Evolutionary conservation across 2,888 invertebrate species (phyloP), one percentile per base, ranked within the genome.

Genomic region (Agrochola lychnidis): DNA sequence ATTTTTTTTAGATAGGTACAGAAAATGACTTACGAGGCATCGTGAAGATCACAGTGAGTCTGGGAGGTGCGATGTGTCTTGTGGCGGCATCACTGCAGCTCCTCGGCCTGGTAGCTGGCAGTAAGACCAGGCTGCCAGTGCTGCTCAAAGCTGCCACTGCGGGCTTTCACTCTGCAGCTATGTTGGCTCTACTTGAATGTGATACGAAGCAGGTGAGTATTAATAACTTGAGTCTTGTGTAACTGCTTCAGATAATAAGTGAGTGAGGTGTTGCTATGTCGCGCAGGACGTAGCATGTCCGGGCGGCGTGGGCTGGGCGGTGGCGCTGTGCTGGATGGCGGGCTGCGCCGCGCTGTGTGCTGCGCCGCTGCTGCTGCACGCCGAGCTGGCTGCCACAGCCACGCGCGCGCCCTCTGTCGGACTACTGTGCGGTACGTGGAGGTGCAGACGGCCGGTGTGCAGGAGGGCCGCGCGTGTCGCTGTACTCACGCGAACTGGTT

Each of bases 301-400:
- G 0, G 96, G 97, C 2, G 97, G 98, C 16, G 95, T 16, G 74
- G 97, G 98, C 61, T 98, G 98, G 89, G 97, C 98, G 69, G 98
- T 98, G 97, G 96, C 97, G 9, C 97, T 98, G 91, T 98, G 94
- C 94, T 98, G 90, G 97, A 98, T 91, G 94, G 94, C 97, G n/a
- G 97, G 97, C 0, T 97, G 98, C 92, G 98, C 98, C 16, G 97
- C 98, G 45, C 97, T 98, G 82, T 97, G 98, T 80, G 98, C 98
- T 63, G 98, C 97, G 91, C 97, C 98, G 57, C 94, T 98, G 70
- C 96, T 98, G 79, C 97, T 98, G 82, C 98, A 98, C 87, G 97
- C 98, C 0, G 98, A 98, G 91, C 94, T 98, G 61, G 97, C 98
- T 5, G 95, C 95, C 10, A 97, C 97, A 62, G 92, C 97, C 77